Evolutionary conservation across 2,113 vertebrate species (phyloP), one percentile per base, ranked within the genome.

Genomic region (Lamprologus speciosus): DNA sequence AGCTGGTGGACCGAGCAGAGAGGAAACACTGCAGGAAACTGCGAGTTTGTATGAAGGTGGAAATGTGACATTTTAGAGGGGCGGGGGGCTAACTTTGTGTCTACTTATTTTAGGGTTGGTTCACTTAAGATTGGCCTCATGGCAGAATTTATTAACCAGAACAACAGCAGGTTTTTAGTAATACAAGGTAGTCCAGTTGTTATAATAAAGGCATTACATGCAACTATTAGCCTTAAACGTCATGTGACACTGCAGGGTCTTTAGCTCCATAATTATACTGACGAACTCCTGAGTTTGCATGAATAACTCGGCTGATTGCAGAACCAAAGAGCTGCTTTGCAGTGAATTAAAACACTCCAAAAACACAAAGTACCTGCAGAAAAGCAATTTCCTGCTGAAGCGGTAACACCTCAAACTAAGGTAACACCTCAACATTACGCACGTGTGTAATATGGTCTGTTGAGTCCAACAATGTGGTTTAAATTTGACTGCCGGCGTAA

Each of bases 341-440:
- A 81, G 68, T 60, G 14, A 87, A 81, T 9, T 23, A 84, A 88
- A 88, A 84, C 55, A 82, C 54, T 78, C 17, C 53, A 86, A 84
- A 85, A 82, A 79, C 82, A 81, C 75, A 35, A 63, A 84, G 54
- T 47, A 68, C 70, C 80, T 84, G 78, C n/a, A 88, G 87, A 93
- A 90, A 90, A 92, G 88, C 87, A 93, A 94, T 92, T 94, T 94
- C 94, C 93, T 92, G 91, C 89, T 45, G 50, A 31, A 84, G 37
- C 12, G 45, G 26, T 50, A 82, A 90, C 93, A 89, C 90, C 90
- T 94, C 54, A 40, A 68, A 87, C 84, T 85, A 87, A 85, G 82
- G 86, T 87, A 88, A 93, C 91, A 92, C 90, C 88, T 93, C 70
- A 1, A 26, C 51, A 65, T 87, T 50, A 80, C 23, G 45, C 53